Evolutionary conservation across 2,797 vertebrate species (phyloP), one percentile per base, ranked within the genome.

Genomic region (Clarias laeviceps): DNA sequence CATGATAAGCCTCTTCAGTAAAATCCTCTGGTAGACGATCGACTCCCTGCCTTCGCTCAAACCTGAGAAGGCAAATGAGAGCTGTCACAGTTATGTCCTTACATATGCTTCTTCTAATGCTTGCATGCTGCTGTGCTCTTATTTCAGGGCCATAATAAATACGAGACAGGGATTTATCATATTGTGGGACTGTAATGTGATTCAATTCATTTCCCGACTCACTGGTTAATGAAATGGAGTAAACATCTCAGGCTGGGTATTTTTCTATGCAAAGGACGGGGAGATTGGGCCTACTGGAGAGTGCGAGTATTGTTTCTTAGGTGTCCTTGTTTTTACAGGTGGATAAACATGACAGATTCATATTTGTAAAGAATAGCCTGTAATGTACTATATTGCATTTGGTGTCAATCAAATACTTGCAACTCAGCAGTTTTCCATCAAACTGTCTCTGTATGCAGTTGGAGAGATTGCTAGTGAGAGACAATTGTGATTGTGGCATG

Each of bases 131-230:
- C 56, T 69, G n/a, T 62, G 64, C 65, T 83, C 72, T 86, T 86
- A 85, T 82, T 80, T 87, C 82, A 79, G 57, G 78, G 82, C 72
- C 50, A 76, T 70, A 70, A 84, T 85, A 84, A 85, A 89, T 84
- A 83, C n/a, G 66, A 82, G 76, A 85, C 83, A 82, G 57, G 88
- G 79, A 88, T 89, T 89, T 89, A 86, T 89, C 83, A 83, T 84
- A 89, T 84, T 80, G 87, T 79, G 29, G 37, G 82, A 87, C 82
- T 84, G 66, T 88, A 88, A 88, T 85, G 85, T 79, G 81, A 87
- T 88, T 85, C 82, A 77, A 84, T 87, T 87, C 83, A 88, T 85
- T 87, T 84, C 40, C 81, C 40, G 88, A 86, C 74, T 87, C 74
- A 64, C 81, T 74, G 81, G 85, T 80, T 88, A 85, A 88, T 88